Percentiles rank a stretch among this genome's conserved stretches.
Evolutionary conservation across 2,113 vertebrate genomes (phyloP).

Genomic region (Equus przewalskii): DNA sequence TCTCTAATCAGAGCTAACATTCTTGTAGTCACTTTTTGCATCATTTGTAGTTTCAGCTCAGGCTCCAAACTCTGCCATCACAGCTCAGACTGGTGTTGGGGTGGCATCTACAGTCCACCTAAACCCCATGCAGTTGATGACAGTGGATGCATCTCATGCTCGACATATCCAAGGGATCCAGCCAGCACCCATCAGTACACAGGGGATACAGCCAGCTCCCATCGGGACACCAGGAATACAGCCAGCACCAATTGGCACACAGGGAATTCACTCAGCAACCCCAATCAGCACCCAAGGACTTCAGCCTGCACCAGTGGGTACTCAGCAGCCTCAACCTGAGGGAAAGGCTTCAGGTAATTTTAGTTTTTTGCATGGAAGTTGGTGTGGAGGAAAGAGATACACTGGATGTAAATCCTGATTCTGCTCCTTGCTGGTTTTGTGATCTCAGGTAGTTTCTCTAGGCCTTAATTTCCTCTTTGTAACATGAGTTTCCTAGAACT

Average conservation of each 20-base stretch:
- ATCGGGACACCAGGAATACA: conserved; percentile 96
- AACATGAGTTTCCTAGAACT: neutral
- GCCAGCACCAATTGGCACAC: conserved; percentile 93
- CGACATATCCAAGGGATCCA: conserved; percentile 95
- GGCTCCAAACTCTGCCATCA: conserved; percentile 95
- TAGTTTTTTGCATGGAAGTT: neutral
- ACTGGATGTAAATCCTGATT: neutral
- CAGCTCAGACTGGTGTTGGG: conserved; percentile 94
- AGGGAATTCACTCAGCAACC: conserved; percentile 93
- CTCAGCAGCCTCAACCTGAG: conserved; percentile 92
- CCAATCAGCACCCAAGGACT: conserved; percentile 94
- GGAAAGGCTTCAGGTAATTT: conserved; percentile 93
- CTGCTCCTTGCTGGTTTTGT: neutral
- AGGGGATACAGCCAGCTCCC: conserved; percentile 94
- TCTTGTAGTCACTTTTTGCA: neutral
- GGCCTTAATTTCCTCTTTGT: neutral
- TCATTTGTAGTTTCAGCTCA: conserved; percentile 94
- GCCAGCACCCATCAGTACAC: conserved; percentile 94
- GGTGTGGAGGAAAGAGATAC: neutral
- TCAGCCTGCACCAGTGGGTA: conserved; percentile 91
- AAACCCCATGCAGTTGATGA: conserved; percentile 99
- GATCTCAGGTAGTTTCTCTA: neutral
- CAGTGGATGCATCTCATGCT: conserved; percentile 92
- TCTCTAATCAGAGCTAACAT: neutral
- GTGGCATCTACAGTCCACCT: conserved; percentile 97